Percentiles rank a stretch among this genome's conserved stretches.
These are phyloP conservation scores for Drosophila barbarae DNA, from an alignment of 2,888 invertebrate genomes.

Conservation along the genomic window DNA sequence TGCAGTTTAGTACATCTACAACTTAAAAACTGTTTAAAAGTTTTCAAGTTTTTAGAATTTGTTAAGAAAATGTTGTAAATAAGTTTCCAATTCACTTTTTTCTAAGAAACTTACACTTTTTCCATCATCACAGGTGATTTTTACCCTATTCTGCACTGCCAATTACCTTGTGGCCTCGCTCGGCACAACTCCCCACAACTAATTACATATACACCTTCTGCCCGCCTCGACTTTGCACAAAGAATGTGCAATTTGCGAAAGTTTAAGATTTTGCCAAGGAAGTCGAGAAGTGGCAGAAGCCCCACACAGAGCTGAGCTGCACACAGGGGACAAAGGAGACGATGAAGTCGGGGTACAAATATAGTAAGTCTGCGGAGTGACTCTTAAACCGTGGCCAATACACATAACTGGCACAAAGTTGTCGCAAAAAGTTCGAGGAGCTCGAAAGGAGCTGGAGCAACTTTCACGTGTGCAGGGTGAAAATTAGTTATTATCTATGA, in stretches of 20 bases:
- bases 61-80: background rate
- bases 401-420: conserved; percentile 43
- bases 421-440: conserved; percentile 38
- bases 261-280: conserved; percentile 30
- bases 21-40: background rate
- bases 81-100: background rate
- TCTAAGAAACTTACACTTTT: background rate
- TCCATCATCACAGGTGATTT: conserved; percentile 6
- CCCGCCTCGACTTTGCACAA: conserved; percentile 6
- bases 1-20: background rate
- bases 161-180: conserved; percentile 4
- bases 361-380: conserved; percentile 27
- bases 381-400: conserved; percentile 47
- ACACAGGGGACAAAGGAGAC: background rate
- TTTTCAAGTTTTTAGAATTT: background rate
- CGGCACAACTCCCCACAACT: conserved; percentile 15
- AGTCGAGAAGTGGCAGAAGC: conserved; percentile 26
- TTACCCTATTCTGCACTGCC: background rate
- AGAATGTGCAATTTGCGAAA: conserved; percentile 34
- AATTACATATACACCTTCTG: conserved; percentile 28
- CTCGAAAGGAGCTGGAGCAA: conserved; percentile 19
- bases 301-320: background rate
- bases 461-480: conserved; percentile 41
- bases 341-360: conserved; percentile 10
- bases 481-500: conserved; percentile 65